phyloP scores from a whole-genome alignment of 2,113 vertebrate genomes.

The Equus quagga region DNA sequence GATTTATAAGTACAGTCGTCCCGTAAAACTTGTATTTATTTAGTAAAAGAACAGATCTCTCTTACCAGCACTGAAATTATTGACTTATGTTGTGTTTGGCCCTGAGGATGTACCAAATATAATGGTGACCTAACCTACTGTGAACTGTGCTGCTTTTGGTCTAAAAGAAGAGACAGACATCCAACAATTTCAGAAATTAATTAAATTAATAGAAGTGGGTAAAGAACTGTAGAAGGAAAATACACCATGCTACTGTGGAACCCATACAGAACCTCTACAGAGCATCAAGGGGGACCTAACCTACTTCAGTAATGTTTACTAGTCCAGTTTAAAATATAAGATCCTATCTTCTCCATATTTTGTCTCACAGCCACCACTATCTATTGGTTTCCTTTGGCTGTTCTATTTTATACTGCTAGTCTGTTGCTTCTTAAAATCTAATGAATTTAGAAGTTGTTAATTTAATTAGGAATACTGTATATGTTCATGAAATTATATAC shows the following conservation, averaged over 20 bases:
- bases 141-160: not conserved
- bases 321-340: not conserved
- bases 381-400: not conserved
- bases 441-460: not conserved
- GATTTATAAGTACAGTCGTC: not conserved
- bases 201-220: not conserved
- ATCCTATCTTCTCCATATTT: not conserved
- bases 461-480: not conserved
- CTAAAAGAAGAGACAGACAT: conserved; percentile 8
- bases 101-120: not conserved
- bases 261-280: not conserved
- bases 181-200: not conserved
- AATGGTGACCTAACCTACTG: not conserved
- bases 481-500: not conserved
- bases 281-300: no score
- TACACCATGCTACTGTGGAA: not conserved
- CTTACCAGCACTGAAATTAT: not conserved
- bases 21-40: conserved; percentile 2
- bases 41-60: not conserved
- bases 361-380: not conserved
- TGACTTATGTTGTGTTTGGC: not conserved
- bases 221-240: not conserved
- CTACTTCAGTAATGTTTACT: not conserved
- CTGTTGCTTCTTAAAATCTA: not conserved
- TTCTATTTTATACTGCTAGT: not conserved